A percentile compares a stretch with the other conserved stretches of the same genome.
Conservation (phyloP, 1,140 invertebrate species). For the Musca domestica region DNA sequence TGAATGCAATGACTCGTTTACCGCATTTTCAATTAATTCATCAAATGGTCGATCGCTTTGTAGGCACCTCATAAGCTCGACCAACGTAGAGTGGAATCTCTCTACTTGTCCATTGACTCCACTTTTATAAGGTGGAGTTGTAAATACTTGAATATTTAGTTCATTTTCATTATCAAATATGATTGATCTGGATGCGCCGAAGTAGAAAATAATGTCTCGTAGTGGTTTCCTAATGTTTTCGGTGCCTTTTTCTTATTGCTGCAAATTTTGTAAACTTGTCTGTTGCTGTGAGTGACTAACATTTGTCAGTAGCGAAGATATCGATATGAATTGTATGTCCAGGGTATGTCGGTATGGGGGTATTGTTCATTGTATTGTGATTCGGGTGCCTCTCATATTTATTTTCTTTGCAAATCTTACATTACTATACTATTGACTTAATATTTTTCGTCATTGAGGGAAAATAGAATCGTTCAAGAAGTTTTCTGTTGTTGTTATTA, state of each 20-base stretch:
- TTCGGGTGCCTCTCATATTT: constrained; percentile 27
- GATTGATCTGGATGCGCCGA: too few relatives aligned
- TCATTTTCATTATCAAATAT: too few relatives aligned
- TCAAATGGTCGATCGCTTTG: too few relatives aligned
- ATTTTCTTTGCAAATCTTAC: too few relatives aligned
- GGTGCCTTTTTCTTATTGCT: constrained; percentile 18
- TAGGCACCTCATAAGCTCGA: too few relatives aligned
- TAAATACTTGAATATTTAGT: too few relatives aligned
- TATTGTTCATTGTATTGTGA: constrained; percentile 13
- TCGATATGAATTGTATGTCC: constrained; percentile 32
- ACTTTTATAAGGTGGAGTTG: too few relatives aligned
- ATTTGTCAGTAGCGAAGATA: constrained; percentile 23
- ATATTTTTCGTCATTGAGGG: constrained; percentile 29
- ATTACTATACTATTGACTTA: constrained; percentile 20
- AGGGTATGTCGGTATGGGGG: constrained; percentile 27
- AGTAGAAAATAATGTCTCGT: too few relatives aligned
- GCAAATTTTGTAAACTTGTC: constrained; percentile 32
- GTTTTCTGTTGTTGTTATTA: constrained; percentile 30
- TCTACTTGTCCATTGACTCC: too few relatives aligned
- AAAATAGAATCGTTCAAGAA: constrained; percentile 29
- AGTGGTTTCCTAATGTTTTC: constrained; percentile 27
- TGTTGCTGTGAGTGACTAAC: constrained; percentile 20
- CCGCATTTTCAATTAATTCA: too few relatives aligned
- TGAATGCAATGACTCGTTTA: too few relatives aligned
- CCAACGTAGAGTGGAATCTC: too few relatives aligned